These are phyloP conservation scores for Ectropis grisescens DNA, from an alignment of 1,140 invertebrate species.

Conservation along the genomic window DNA sequence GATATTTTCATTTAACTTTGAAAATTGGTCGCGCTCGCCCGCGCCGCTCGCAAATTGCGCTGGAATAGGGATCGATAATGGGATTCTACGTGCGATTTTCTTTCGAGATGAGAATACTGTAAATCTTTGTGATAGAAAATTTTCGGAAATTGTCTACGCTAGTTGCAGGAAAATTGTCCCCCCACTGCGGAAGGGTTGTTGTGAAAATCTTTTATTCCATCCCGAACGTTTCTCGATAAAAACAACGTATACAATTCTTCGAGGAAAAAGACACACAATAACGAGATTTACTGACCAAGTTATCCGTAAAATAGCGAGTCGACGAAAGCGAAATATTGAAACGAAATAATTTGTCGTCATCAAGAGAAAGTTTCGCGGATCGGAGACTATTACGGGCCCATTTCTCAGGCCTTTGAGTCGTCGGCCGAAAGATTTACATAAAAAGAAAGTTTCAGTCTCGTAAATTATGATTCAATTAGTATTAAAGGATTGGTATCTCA, in stretches of 20 bases:
- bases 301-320: too few relatives aligned
- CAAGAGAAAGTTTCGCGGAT: conserved; percentile 22
- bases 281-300: too few relatives aligned
- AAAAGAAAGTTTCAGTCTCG: conserved; percentile 63
- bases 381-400: conserved; percentile 39
- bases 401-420: conserved; percentile 47
- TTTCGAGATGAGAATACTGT: conserved; percentile 42
- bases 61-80: conserved; percentile 63
- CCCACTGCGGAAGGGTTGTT: conserved; percentile 14
- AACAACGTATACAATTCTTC: too few relatives aligned
- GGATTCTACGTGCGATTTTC: conserved; percentile 61
- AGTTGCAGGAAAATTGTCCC: conserved; percentile 33
- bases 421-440: conserved; percentile 61
- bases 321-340: too few relatives aligned
- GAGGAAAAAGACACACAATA: too few relatives aligned
- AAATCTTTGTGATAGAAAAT: conserved; percentile 61
- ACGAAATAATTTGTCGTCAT: conserved; percentile 29
- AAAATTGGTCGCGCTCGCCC: conserved; percentile 45
- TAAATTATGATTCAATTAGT: conserved; percentile 69
- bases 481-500: conserved; percentile 64
- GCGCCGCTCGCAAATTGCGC: conserved; percentile 55
- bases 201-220: too few relatives aligned
- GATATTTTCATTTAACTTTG: conserved; percentile 66
- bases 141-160: conserved; percentile 61
- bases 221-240: too few relatives aligned